Evolutionary conservation across 30 jellyfish, hydroid and myxozoan species (phyloP).

Genomic region (Aurelia aurita): DNA sequence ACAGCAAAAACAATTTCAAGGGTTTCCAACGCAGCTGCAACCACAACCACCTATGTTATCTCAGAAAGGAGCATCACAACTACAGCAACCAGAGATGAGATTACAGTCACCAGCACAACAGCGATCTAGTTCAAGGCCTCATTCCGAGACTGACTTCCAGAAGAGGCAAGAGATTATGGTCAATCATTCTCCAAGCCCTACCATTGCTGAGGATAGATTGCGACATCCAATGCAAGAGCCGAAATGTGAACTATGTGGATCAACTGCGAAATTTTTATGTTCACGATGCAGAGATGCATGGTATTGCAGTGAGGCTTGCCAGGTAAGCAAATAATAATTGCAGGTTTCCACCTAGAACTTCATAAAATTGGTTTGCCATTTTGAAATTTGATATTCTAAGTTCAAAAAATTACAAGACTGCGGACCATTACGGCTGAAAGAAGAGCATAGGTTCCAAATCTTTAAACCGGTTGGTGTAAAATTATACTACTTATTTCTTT

Average conservation of each 20-base stretch:
- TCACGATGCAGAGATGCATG: slow-evolving; percentile 90
- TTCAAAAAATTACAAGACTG: too few species aligned
- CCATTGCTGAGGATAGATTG: too few species aligned
- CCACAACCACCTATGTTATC: neutral
- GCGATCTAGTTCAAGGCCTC: neutral
- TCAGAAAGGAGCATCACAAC: too few species aligned
- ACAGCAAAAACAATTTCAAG: neutral
- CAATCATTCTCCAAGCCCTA: too few species aligned
- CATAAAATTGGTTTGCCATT: too few species aligned
- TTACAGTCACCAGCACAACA: slow-evolving; percentile 1
- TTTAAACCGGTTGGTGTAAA: too few species aligned
- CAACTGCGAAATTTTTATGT: slow-evolving; percentile 74
- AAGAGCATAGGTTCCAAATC: too few species aligned
- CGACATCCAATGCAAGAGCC: neutral
- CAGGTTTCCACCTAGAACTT: too few species aligned
- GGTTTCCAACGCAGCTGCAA: neutral
- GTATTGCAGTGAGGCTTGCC: slow-evolving; percentile 93
- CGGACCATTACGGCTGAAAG: too few species aligned
- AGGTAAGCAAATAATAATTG: slow-evolving; percentile 50
- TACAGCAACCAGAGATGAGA: neutral
- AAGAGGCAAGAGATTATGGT: too few species aligned
- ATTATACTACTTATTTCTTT: too few species aligned
- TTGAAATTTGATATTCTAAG: too few species aligned
- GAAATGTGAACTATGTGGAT: slow-evolving; percentile 65
- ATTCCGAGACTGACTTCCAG: neutral